Percentiles rank a stretch among this genome's conserved stretches.
Conservation (phyloP, 2,113 vertebrate genomes). For the Dipodomys ordii region DNA sequence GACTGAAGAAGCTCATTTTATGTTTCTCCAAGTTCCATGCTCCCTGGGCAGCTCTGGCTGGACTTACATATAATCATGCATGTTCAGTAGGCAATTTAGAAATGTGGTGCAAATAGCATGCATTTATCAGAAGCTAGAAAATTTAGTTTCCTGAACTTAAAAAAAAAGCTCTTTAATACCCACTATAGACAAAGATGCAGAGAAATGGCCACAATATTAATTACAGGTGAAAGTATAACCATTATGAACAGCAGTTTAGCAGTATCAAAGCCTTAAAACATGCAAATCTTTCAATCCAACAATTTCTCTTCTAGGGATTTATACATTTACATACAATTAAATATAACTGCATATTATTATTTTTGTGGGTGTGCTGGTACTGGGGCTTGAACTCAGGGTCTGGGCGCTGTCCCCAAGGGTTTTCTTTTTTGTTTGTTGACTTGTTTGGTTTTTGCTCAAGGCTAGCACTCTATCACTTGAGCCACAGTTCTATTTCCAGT, state of each 20-base stretch:
- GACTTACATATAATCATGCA: conserved; percentile 55
- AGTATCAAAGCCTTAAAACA: conserved; percentile 66
- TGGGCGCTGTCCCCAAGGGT: no score
- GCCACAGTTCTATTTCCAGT: no score
- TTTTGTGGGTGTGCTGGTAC: no score
- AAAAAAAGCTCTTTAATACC: conserved; percentile 22
- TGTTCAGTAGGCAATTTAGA: conserved; percentile 58
- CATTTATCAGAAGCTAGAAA: conserved; percentile 54
- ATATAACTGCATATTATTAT: neutral
- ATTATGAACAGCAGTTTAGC: conserved; percentile 30
- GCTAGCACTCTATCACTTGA: no score
- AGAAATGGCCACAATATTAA: conserved; percentile 52
- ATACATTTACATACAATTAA: conserved; percentile 5
- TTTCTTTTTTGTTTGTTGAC: no score
- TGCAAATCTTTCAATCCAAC: conserved; percentile 43
- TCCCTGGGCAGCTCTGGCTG: conserved; percentile 36
- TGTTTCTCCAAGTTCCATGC: conserved; percentile 54
- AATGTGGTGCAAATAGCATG: conserved; percentile 62
- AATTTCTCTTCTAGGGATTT: conserved; percentile 43
- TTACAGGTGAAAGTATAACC: conserved; percentile 27
- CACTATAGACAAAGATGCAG: conserved; percentile 52
- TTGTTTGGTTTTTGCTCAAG: no score
- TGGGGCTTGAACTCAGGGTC: no score
- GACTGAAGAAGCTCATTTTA: conserved; percentile 14
- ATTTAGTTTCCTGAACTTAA: conserved; percentile 51